These are phyloP conservation scores for Caenorhabditis plicata DNA, from an alignment of 2,888 invertebrate species.

Conservation along the genomic window DNA sequence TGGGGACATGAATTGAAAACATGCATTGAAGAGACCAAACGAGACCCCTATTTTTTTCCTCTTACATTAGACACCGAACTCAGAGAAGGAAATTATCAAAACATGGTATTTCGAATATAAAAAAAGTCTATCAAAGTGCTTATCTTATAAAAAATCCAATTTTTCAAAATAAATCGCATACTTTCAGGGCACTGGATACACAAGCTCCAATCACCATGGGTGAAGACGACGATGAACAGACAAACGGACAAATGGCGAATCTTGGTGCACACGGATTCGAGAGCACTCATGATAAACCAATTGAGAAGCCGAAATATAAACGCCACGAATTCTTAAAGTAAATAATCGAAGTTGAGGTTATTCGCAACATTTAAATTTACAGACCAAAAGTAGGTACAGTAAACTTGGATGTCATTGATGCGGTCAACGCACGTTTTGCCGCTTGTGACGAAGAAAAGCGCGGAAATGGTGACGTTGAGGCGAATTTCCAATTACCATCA, in stretches of 20 bases:
- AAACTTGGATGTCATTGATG: slow-evolving; percentile 64
- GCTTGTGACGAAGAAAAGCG: slow-evolving; percentile 45
- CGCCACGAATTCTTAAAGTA: slow-evolving; percentile 65
- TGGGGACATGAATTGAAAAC: no score
- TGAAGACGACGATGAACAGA: slow-evolving; percentile 65
- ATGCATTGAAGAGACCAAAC: no score
- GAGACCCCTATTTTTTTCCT: no score
- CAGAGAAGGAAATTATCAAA: no score
- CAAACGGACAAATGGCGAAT: slow-evolving; percentile 51
- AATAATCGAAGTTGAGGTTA: slow-evolving; percentile 1
- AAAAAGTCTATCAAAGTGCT: no score
- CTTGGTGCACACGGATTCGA: slow-evolving; percentile 32
- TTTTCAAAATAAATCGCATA: no score
- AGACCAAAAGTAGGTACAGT: slow-evolving; percentile 65
- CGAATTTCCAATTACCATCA: slow-evolving; percentile 49
- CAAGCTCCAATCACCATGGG: slow-evolving; percentile 65
- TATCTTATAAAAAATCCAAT: no score
- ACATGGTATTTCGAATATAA: no score
- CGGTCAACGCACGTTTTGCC: slow-evolving; percentile 63
- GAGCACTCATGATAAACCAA: slow-evolving; percentile 37
- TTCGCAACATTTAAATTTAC: slow-evolving; percentile 4
- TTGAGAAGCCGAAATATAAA: slow-evolving; percentile 65
- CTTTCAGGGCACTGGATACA: slow-evolving; percentile 49
- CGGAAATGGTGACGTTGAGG: slow-evolving; percentile 45
- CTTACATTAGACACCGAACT: no score